phyloP scores from a whole-genome alignment of 2,888 invertebrate genomes.

The Tortrix viridana region DNA sequence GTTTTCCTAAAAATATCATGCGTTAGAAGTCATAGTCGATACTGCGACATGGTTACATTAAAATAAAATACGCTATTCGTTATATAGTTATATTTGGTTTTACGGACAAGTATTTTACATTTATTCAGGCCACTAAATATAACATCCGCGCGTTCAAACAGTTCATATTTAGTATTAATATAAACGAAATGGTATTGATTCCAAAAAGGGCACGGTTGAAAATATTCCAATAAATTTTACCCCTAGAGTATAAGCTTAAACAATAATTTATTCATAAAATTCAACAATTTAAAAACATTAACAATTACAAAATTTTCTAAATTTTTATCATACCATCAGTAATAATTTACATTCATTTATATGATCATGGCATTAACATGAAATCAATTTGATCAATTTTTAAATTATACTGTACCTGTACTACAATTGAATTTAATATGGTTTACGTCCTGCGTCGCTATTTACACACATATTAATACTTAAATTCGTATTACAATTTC shows the following conservation, averaged over 20 bases:
- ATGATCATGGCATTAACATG: background rate
- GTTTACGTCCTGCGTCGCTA: constrained; percentile 17
- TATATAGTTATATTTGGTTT: constrained; percentile 54
- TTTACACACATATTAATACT: constrained; percentile 29
- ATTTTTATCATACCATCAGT: constrained; percentile 51
- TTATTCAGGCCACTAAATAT: constrained; percentile 69
- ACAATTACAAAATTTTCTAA: constrained; percentile 74
- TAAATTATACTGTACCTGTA: background rate
- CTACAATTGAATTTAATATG: constrained; percentile 2
- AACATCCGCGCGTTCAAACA: constrained; percentile 55
- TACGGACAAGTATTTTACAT: constrained; percentile 75
- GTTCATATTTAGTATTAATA: constrained; percentile 48
- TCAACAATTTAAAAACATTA: constrained; percentile 78
- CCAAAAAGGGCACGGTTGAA: constrained; percentile 37
- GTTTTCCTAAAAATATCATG: too few relatives aligned
- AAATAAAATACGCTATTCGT: constrained; percentile 29
- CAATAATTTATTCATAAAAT: constrained; percentile 70
- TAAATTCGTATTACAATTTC: constrained; percentile 23
- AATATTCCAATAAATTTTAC: constrained; percentile 46
- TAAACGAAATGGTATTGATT: constrained; percentile 32
- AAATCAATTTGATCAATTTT: constrained; percentile 6
- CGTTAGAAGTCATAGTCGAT: too few relatives aligned
- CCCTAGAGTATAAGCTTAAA: constrained; percentile 55
- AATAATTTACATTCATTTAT: constrained; percentile 57
- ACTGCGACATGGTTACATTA: background rate